Base-by-base conservation (phyloP, 2,113 vertebrate genomes). In the Coptodon bakossiorum region DNA sequence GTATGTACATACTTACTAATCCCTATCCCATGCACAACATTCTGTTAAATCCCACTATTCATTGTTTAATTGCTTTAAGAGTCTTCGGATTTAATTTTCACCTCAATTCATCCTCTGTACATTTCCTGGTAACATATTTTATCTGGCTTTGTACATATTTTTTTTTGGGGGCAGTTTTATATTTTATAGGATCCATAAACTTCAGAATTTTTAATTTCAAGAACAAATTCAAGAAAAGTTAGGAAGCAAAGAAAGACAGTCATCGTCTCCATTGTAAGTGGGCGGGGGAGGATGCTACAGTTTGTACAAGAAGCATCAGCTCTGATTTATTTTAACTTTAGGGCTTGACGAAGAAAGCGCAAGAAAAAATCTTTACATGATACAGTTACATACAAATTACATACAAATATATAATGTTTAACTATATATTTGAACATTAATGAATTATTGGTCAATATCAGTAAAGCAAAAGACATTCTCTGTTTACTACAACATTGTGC, bases 401-500 rank as follows among this genome's bases (percentile, higher is more conserved):
- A 54, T 54, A 56, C 53, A 56, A 12, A 56, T 56, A 2, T 54
- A 24, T 54, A 54, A 54, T 54, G 53, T 24, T 24, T 54, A 24
- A 0, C 12, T 4, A 54, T 54, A 54, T 54, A 54, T 6, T 54
- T 1, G 1, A 54, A 12, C 53, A 54, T 12, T 54, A 24, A 24
- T 54, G 10, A 13, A 24, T 54, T 13, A 54, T 13, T 54, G n/a
- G 1, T 54, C n/a, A 54, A 54, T 54, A 54, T 54, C n/a, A 54
- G 53, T 12, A 54, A 54, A 54, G 53, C 53, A 54, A 54, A 54
- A 54, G 10, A 54, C 6, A 54, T 24, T 54, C 53, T 54, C 53
- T 24, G 53, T 54, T 54, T 54, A 54, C 53, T 12, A 1, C 53
- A 54, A 24, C 0, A 54, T 0, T 54, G 53, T 54, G 10, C 2